These are phyloP conservation scores for Acholoe squamosa DNA, from an alignment of 2,888 invertebrate genomes.

Conservation along the genomic window DNA sequence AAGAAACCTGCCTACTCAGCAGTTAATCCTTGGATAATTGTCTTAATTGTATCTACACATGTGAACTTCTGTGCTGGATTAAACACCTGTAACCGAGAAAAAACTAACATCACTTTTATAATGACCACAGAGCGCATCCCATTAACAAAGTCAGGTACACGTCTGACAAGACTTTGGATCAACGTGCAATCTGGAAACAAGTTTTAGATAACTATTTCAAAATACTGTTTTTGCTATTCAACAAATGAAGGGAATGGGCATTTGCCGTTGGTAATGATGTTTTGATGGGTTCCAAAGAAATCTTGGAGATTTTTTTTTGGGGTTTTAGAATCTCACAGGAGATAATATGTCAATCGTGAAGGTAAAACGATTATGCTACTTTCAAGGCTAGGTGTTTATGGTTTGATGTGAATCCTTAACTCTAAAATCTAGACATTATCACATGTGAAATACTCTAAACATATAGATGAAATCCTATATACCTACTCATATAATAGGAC, in stretches of 20 bases:
- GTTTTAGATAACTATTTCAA: background rate
- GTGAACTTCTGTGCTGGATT: too few relatives aligned
- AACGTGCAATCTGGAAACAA: background rate
- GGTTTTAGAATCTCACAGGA: too few relatives aligned
- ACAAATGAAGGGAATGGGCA: background rate
- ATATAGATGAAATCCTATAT: background rate
- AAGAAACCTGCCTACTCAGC: background rate
- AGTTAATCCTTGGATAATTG: background rate
- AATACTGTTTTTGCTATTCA: conserved; percentile 12
- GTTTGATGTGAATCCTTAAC: background rate
- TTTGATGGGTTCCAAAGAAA: background rate
- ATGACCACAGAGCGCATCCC: too few relatives aligned
- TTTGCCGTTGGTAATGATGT: background rate
- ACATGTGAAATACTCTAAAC: background rate
- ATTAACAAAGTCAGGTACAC: too few relatives aligned
- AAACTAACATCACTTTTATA: too few relatives aligned
- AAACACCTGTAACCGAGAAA: too few relatives aligned
- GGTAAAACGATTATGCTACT: background rate
- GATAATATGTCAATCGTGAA: too few relatives aligned
- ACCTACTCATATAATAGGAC: background rate
- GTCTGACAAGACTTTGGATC: too few relatives aligned
- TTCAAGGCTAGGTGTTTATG: background rate
- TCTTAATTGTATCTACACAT: too few relatives aligned
- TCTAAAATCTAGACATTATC: background rate
- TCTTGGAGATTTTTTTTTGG: too few relatives aligned